Evolutionary conservation across 2,113 vertebrate genomes (phyloP).

Genomic region (Ptyas mucosa): DNA sequence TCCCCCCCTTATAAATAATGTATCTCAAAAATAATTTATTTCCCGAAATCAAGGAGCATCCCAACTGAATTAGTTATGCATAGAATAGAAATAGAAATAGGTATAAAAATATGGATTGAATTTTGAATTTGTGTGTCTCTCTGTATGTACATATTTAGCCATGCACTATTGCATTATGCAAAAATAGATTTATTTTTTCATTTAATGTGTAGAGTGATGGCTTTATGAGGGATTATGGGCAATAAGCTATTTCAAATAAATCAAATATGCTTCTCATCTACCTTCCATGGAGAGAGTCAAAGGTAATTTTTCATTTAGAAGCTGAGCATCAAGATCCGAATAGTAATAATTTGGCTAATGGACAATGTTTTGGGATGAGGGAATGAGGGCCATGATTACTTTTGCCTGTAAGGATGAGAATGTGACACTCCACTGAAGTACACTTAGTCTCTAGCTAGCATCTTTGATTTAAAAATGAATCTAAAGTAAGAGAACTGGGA

Average conservation of each 20-base stretch:
- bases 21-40: background rate
- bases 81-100: background rate
- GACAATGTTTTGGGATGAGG: background rate
- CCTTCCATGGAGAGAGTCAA: background rate
- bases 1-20: background rate
- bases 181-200: background rate
- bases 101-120: background rate
- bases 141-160: background rate
- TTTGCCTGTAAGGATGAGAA: background rate
- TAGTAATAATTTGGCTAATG: background rate
- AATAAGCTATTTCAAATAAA: background rate
- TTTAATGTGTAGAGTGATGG: background rate
- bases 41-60: background rate
- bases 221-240: background rate
- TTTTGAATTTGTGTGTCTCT: background rate
- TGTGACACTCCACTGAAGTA: background rate
- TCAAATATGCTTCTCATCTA: background rate
- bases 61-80: background rate
- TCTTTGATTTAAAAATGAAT: background rate
- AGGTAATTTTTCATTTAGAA: background rate
- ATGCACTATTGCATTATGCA: background rate
- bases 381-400: background rate
- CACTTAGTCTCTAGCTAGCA: background rate
- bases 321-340: background rate
- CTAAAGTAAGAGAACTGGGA: background rate